These are phyloP conservation scores for Aplocera efformata DNA, from an alignment of 2,888 invertebrate species.

Conservation along the genomic window DNA sequence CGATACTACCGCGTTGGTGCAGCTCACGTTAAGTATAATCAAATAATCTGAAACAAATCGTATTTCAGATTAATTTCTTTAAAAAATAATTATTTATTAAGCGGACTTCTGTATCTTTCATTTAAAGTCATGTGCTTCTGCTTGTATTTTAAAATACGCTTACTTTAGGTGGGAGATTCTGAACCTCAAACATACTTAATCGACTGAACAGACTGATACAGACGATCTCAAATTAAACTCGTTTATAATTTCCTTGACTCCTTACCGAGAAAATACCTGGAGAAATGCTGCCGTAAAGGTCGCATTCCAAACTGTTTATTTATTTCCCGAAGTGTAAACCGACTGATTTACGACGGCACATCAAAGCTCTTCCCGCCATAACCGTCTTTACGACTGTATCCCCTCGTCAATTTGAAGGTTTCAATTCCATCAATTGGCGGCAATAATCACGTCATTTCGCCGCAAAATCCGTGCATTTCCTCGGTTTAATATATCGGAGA, in stretches of 20 bases:
- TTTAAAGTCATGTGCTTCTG: too few relatives aligned
- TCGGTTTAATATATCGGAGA: constrained; percentile 42
- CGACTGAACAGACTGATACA: too few relatives aligned
- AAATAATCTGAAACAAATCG: too few relatives aligned
- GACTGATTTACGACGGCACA: constrained; percentile 16
- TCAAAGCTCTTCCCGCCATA: constrained; percentile 25
- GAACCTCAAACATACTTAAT: too few relatives aligned
- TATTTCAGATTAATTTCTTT: too few relatives aligned
- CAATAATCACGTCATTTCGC: constrained; percentile 42
- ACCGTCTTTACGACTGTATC: constrained; percentile 22
- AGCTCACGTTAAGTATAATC: too few relatives aligned
- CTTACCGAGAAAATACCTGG: neutral
- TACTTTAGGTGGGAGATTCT: too few relatives aligned
- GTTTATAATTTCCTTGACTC: neutral
- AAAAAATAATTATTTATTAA: too few relatives aligned
- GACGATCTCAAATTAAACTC: neutral
- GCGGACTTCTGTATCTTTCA: too few relatives aligned
- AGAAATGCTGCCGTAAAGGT: constrained; percentile 2
- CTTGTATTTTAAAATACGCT: too few relatives aligned
- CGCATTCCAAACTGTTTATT: constrained; percentile 5
- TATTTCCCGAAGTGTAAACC: constrained; percentile 6
- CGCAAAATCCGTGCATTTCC: constrained; percentile 56
- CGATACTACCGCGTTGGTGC: too few relatives aligned
- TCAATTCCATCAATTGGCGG: constrained; percentile 40
- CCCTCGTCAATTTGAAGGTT: constrained; percentile 22